Percentiles rank a stretch among this genome's conserved stretches.
These are phyloP conservation scores for Daphoenositta chrysoptera DNA, from an alignment of 2,113 vertebrate genomes.

Conservation along the genomic window DNA sequence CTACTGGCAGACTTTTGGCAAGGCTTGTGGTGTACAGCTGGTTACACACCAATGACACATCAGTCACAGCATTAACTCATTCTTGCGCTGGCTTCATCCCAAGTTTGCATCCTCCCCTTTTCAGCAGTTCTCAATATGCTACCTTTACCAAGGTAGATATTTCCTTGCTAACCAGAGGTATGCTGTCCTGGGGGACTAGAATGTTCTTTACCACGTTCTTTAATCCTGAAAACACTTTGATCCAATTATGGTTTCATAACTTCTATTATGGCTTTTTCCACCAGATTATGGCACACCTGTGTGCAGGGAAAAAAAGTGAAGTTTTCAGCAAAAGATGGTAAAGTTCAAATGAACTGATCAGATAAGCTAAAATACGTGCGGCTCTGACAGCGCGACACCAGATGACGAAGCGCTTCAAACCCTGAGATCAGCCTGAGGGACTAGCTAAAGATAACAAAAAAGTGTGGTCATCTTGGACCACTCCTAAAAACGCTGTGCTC, in stretches of 20 bases:
- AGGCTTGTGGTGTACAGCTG: neutral
- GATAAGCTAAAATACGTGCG: neutral
- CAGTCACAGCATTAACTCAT: neutral
- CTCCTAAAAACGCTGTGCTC: slow-evolving; percentile 17
- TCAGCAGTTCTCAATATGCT: neutral
- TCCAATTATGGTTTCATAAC: neutral
- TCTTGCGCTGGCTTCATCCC: neutral
- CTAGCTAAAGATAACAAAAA: neutral
- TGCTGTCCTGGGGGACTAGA: neutral
- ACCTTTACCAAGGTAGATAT: neutral
- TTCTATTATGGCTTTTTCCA: neutral
- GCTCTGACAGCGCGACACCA: neutral
- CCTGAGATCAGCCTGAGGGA: neutral
- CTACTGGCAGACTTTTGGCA: neutral
- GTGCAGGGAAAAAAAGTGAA: neutral
- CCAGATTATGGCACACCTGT: neutral
- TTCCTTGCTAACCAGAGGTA: neutral
- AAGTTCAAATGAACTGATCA: neutral
- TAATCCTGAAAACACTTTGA: neutral
- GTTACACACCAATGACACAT: neutral
- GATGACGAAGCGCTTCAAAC: slow-evolving; percentile 2
- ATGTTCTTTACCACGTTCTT: rapidly evolving
- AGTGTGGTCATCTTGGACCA: neutral
- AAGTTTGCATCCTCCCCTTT: neutral
- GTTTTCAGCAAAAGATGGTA: neutral